A percentile compares a stretch with the other conserved stretches of the same genome.
Evolutionary conservation across 1,140 invertebrate genomes (phyloP).

Genomic region (Anoplolepis gracilipes): DNA sequence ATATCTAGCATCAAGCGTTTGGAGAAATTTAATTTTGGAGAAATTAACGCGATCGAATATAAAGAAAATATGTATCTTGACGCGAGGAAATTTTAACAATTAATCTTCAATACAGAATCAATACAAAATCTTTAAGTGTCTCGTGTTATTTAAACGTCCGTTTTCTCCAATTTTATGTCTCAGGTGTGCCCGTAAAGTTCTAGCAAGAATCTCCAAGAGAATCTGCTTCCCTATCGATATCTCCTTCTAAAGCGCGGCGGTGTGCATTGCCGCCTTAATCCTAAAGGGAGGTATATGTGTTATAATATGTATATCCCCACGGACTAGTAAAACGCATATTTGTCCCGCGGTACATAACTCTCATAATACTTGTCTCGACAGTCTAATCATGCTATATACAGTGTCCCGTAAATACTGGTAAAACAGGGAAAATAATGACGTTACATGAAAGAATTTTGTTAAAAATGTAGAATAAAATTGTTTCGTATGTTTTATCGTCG

Average conservation of each 20-base stretch:
- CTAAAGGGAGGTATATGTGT: conserved; percentile 42
- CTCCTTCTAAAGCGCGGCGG: conserved; percentile 34
- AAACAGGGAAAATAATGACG: too few relatives aligned
- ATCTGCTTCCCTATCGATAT: conserved; percentile 44
- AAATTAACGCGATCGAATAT: not conserved
- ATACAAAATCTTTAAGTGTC: not conserved
- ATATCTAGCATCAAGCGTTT: not conserved
- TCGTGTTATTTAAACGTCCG: not conserved
- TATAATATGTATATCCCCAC: conserved; percentile 54
- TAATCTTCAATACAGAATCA: not conserved
- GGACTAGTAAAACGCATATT: conserved; percentile 53
- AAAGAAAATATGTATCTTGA: not conserved
- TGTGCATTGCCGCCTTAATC: conserved; percentile 45
- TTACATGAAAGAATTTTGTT: too few relatives aligned
- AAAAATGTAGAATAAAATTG: too few relatives aligned
- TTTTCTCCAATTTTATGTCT: not conserved
- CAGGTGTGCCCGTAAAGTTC: conserved; percentile 1
- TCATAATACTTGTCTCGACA: conserved; percentile 56
- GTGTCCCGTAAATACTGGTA: not conserved
- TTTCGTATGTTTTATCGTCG: too few relatives aligned
- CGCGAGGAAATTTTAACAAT: not conserved
- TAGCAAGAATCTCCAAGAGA: conserved; percentile 11
- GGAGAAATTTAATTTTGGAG: not conserved
- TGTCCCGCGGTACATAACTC: conserved; percentile 55
- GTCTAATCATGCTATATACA: conserved; percentile 40